Conservation (phyloP, 1,140 invertebrate genomes). For the Hormaphis cornu region DNA sequence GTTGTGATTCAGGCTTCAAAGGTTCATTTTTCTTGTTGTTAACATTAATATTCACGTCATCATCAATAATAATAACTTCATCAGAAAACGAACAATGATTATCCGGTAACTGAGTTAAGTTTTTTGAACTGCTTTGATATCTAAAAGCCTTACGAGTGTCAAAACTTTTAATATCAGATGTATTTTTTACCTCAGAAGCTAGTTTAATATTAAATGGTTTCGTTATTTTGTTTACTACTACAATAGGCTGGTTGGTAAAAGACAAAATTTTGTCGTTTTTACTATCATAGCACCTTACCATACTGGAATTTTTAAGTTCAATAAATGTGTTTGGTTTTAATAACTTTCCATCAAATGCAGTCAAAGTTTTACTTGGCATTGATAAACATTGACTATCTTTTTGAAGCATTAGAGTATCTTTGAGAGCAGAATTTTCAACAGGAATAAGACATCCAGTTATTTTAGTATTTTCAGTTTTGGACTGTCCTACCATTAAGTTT, state of each 20-base stretch:
- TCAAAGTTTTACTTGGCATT: not conserved
- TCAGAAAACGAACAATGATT: not conserved
- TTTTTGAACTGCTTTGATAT: not conserved
- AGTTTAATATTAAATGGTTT: slow-evolving; percentile 12
- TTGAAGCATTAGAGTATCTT: not conserved
- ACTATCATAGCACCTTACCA: not conserved
- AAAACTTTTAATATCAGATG: not conserved
- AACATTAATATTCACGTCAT: not conserved
- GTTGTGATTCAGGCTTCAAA: not conserved
- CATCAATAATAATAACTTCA: not conserved
- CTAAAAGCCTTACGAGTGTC: not conserved
- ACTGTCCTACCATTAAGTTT: not conserved
- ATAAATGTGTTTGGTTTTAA: slow-evolving; percentile 7
- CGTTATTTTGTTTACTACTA: slow-evolving; percentile 5
- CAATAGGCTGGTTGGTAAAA: not conserved
- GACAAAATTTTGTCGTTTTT: not conserved
- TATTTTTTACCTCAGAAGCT: not conserved
- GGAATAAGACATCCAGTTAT: not conserved
- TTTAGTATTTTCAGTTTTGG: not conserved
- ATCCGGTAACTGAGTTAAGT: not conserved
- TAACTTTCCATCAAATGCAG: not conserved
- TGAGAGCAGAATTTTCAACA: not conserved
- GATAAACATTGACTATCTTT: not conserved
- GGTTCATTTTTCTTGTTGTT: not conserved
- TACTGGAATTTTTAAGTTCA: not conserved